Evolutionary conservation across 2,888 invertebrate species (phyloP), one percentile per base, ranked within the genome.

Genomic region (Pristionchus japonicus): DNA sequence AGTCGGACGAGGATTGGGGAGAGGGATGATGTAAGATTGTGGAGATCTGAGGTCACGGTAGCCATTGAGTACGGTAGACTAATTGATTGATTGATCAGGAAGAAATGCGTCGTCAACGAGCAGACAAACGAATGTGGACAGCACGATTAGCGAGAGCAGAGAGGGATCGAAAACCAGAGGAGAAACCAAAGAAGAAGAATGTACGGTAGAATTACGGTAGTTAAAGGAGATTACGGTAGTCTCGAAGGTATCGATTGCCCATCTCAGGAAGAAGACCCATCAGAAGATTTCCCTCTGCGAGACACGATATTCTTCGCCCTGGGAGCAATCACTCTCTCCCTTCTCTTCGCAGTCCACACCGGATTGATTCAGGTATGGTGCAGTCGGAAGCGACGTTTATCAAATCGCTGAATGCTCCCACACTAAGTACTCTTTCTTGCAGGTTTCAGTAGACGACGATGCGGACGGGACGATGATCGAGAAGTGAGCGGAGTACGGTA

Each of bases 271-370:
- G 85, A 88, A 15, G 88, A 88, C 37, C 70, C 87, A 34, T 47
- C 52, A 17, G 88, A 88, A 31, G 88, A 88, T n/a, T 77, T 88
- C 27, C 88, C 88, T 37, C 67, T 88, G 43, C 84, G 91, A 6
- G 93, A 93, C 84, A 89, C 92, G 7, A 90, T 93, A 43, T 89
- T 93, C 15, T 93, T 93, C 90, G 92, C 91, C 2, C 86, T 93
- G 27, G 93, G 91, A 2, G 93, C 94, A 15, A 74, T 93, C 23
- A 91, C 92, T 13, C 89, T 93, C 11, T 92, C 92, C 1, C 43
- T 94, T 3, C 87, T 93, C 13, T 94, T 94, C 89, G 94, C 94
- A 20, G 88, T 94, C 49, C 94, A 94, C 77, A 91, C 92, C 0
- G 94, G 94, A 77, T 90, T 94, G 31, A 91, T 94, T 86, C 90